These are phyloP conservation scores for Himalopsyche kuldschensis DNA, from an alignment of 2,888 invertebrate species.

Conservation along the genomic window DNA sequence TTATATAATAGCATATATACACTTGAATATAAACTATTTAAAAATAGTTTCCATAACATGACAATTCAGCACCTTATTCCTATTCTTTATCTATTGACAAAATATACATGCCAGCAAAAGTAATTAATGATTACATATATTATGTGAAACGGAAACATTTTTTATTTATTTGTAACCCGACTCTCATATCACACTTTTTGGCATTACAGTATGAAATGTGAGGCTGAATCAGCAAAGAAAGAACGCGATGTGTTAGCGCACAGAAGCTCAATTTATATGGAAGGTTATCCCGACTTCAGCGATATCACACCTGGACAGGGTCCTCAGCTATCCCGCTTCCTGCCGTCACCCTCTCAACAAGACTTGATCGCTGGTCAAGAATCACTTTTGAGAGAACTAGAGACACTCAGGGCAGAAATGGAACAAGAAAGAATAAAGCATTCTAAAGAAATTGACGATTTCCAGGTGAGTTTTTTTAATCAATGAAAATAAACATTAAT, in stretches of 20 bases:
- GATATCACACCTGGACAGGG: background rate
- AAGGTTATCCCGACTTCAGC: conserved; percentile 45
- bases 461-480: conserved; percentile 55
- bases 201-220: conserved; percentile 52
- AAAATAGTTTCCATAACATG: too few relatives aligned
- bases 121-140: too few relatives aligned
- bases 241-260: conserved; percentile 67
- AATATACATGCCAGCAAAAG: too few relatives aligned
- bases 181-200: background rate
- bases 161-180: background rate
- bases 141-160: too few relatives aligned
- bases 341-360: background rate
- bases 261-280: conserved; percentile 68
- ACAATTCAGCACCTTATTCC: too few relatives aligned
- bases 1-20: too few relatives aligned
- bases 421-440: conserved; percentile 64
- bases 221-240: conserved; percentile 65
- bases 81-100: too few relatives aligned
- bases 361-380: conserved; percentile 10
- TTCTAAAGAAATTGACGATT: conserved; percentile 59
- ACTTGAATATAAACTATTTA: too few relatives aligned
- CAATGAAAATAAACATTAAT: too few relatives aligned
- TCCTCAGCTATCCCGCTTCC: background rate
- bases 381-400: conserved; percentile 62
- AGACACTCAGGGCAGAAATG: conserved; percentile 61